Evolutionary conservation across 2,113 vertebrate genomes (phyloP), one percentile per base, ranked within the genome.

Genomic region (Petromus typicus): DNA sequence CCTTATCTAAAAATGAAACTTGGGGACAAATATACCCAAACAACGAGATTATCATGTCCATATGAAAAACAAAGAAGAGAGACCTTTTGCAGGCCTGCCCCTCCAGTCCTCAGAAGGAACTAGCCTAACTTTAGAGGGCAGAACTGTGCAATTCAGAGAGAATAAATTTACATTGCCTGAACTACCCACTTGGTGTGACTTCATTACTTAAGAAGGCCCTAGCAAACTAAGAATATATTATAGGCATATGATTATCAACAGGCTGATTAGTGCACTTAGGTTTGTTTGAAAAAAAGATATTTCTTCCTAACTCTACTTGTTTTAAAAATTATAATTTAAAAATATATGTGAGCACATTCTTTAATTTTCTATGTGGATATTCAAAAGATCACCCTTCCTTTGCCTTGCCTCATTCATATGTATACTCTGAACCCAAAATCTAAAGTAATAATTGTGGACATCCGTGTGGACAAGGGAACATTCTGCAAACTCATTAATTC

Each of bases 41-140:
- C 7, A 78, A 34, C 23, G 30, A 71, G n/a, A 86, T 17, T 9
- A 17, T 16, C 4, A 5, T 57, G 30, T 54, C 20, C 2, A 3
- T 17, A 11, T 40, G 14, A 1, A 40, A n/a, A 79, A 48, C 16
- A 64, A 54, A 84, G 10, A 48, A 59, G 40, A 91, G 22, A 71
- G 23, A 63, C 5, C 2, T 3, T 2, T 17, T 34, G 3, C 1
- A 48, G 14, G 7, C 40, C 37, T 17, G 30, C 7, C 9, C 34
- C 82, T 37, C 10, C 2, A 45, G 5, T 1, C 8, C 10, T 59
- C 16, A 51, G 75, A 51, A 51, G 75, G 30, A 48, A 34, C 17
- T 30, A 34, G 30, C 7, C 23, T 59, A 2, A 40, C 2, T 13
- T 85, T n/a, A 78, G 40, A 23, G 9, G 34, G 30, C 22, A 48